Percentiles rank a stretch among this genome's conserved stretches.
phyloP scores from a whole-genome alignment of 2,113 vertebrate genomes.

The Perca schrenkii region DNA sequence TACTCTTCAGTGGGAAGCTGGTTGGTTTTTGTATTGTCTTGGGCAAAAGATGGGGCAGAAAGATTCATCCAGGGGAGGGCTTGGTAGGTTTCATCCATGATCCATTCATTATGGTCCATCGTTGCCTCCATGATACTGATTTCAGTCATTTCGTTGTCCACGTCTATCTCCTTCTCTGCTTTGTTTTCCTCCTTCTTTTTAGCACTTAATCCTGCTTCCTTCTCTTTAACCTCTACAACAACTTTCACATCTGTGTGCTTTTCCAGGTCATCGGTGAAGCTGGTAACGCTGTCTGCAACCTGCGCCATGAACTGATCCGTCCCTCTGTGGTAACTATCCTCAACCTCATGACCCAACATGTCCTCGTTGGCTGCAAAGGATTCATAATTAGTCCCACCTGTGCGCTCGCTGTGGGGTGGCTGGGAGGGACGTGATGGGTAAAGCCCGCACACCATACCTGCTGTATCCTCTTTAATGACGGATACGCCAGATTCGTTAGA shows the following conservation, averaged over 20 bases:
- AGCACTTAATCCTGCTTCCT: neutral
- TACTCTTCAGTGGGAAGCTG: slow-evolving; percentile 13
- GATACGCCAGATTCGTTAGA: neutral
- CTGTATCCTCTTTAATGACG: neutral
- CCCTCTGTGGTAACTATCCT: slow-evolving; percentile 45
- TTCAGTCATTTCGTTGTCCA: slow-evolving; percentile 72
- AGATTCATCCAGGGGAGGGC: slow-evolving; percentile 65
- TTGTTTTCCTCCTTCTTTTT: slow-evolving; percentile 2
- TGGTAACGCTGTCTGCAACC: neutral
- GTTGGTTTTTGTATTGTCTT: slow-evolving; percentile 13
- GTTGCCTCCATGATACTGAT: slow-evolving; percentile 86
- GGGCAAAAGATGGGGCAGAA: slow-evolving; percentile 7
- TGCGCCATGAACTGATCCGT: slow-evolving; percentile 16
- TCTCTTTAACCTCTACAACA: slow-evolving; percentile 4
- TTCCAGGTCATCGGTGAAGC: neutral
- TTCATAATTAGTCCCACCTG: neutral
- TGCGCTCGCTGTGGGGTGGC: neutral
- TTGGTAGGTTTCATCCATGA: slow-evolving; percentile 69
- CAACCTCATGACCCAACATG: slow-evolving; percentile 51
- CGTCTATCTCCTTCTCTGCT: slow-evolving; percentile 30
- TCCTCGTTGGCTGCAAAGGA: slow-evolving; percentile 43
- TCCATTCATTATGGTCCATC: slow-evolving; percentile 85
- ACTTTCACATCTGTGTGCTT: neutral
- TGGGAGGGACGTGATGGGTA: neutral
- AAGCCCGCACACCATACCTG: neutral